phyloP scores from a whole-genome alignment of 2,888 invertebrate genomes.

The Dasypogon diadema region DNA sequence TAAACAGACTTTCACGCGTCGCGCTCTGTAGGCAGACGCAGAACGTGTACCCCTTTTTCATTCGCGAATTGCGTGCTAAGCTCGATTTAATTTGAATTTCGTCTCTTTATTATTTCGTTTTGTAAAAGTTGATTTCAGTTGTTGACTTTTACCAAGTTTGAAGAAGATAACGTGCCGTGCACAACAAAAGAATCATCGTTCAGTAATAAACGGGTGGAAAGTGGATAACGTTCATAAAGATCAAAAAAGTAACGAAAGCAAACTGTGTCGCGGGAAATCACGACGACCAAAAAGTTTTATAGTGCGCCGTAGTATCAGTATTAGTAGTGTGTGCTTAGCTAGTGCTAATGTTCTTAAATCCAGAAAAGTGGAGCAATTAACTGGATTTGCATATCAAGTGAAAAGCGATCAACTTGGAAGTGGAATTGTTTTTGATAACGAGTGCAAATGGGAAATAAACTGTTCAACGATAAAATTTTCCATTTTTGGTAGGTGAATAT shows the following conservation, averaged over 20 bases:
- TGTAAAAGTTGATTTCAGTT: slow-evolving; percentile 2
- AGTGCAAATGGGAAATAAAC: slow-evolving; percentile 16
- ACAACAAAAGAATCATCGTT: neutral
- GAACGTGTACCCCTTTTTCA: neutral
- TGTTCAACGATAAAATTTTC: neutral
- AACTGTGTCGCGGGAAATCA: no score
- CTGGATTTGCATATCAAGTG: slow-evolving; percentile 29
- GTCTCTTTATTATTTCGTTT: neutral
- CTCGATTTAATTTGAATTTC: slow-evolving; percentile 34
- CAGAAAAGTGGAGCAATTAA: slow-evolving; percentile 26
- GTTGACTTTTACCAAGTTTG: slow-evolving; percentile 14
- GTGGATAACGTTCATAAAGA: neutral
- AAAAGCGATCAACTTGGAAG: slow-evolving; percentile 1
- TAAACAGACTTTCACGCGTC: neutral
- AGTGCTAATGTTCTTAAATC: slow-evolving; percentile 11
- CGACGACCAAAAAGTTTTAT: neutral
- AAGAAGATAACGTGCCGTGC: slow-evolving; percentile 12
- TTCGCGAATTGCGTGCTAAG: slow-evolving; percentile 29
- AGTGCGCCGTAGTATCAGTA: no score
- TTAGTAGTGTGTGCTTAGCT: neutral
- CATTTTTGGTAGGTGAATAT: neutral
- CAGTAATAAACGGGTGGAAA: neutral
- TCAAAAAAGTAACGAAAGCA: neutral
- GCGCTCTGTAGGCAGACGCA: no score
- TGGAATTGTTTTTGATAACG: neutral